Percentiles rank a stretch among this genome's conserved stretches.
phyloP scores from a whole-genome alignment of 2,888 invertebrate species.

The Melieria picta region DNA sequence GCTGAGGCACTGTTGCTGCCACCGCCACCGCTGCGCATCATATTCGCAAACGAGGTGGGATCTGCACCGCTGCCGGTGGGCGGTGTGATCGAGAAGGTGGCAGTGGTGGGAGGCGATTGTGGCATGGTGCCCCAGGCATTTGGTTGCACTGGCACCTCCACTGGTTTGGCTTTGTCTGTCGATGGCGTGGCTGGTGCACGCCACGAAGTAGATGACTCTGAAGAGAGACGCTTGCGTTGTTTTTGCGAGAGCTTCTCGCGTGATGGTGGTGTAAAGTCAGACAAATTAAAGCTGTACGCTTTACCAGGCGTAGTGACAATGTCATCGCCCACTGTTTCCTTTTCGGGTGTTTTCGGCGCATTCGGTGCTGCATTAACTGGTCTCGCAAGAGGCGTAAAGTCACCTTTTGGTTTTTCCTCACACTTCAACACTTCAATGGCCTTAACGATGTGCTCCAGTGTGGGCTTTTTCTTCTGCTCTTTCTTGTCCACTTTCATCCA shows the following conservation, averaged over 20 bases:
- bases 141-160: conserved; percentile 45
- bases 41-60: conserved; percentile 60
- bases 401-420: conserved; percentile 67
- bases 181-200: conserved; percentile 42
- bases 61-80: conserved; percentile 53
- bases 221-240: conserved; percentile 69
- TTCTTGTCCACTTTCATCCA: conserved; percentile 66
- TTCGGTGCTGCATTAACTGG: conserved; percentile 2
- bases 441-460: conserved; percentile 42
- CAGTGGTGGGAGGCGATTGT: conserved; percentile 40
- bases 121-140: conserved; percentile 58
- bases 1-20: conserved; percentile 28
- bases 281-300: conserved; percentile 55
- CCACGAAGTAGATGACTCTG: conserved; percentile 56
- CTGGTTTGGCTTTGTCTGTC: conserved; percentile 43
- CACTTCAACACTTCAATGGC: conserved; percentile 66
- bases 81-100: conserved; percentile 36
- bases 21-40: conserved; percentile 50
- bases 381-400: conserved; percentile 63
- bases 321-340: conserved; percentile 30
- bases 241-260: conserved; percentile 70
- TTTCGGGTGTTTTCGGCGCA: conserved; percentile 37
- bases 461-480: conserved; percentile 63
- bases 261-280: conserved; percentile 55
- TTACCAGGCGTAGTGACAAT: conserved; percentile 40